Evolutionary conservation across 1,140 invertebrate genomes (phyloP), one percentile per base, ranked within the genome.

Genomic region (Elysia chlorotica): DNA sequence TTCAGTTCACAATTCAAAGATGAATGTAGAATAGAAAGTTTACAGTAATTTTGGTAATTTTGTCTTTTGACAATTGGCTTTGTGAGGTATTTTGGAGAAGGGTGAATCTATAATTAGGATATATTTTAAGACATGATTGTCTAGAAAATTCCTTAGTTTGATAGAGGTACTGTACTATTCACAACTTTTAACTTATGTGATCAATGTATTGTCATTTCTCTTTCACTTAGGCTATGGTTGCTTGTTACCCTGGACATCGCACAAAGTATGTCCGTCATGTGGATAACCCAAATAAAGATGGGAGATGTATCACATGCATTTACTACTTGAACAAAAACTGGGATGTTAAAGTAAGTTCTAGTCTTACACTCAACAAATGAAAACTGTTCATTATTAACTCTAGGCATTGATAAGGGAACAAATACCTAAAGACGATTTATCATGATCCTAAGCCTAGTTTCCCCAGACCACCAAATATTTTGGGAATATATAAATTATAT

Each of bases 221-320:
- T 88, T 90, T 66, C 54, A 41, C 73, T 74, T 87, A 97, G 95
- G 96, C 96, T 17, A 98, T 98, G 96, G 93, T 98, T 30, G 96
- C 96, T 41, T 97, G 95, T 86, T 99, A 99, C 87, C 96, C 96
- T 14, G 96, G 96, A 21, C 91, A 92, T 69, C 95, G 95, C 62
- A 93, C 95, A 19, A 93, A 94, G 83, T 99, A 99, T 86, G 94
- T 98, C 25, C 96, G 96, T 87, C 96, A 99, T 87, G 95, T 99
- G 33, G 96, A 99, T 86, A 99, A 99, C 90, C 96, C 96, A n/a
- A 96, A 96, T 85, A 91, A 92, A 82, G 96, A 99, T 89, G 96
- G 95, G 23, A 90, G 96, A 74, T 96, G 95, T 80, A 95, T 98
- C 81, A 98, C 96, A 17, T 94, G 94, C 48, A 98, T 98, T 82